phyloP scores from a whole-genome alignment of 2,113 vertebrate species.

The Mugil cephalus region DNA sequence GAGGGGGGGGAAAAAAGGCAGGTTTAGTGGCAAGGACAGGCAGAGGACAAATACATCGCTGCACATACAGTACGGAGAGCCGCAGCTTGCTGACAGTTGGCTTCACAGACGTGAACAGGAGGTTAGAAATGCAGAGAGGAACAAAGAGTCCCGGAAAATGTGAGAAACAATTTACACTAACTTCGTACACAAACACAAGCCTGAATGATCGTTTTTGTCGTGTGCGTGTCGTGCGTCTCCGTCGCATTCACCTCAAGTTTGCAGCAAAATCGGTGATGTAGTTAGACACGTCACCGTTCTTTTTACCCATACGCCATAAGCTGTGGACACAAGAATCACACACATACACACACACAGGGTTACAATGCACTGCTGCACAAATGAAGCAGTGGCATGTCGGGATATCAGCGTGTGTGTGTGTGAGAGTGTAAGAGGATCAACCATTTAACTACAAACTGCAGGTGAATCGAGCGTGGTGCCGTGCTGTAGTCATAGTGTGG shows the following conservation, averaged over 20 bases:
- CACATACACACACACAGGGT: constrained; percentile 71
- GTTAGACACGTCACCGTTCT: constrained; percentile 87
- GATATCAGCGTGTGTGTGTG: constrained; percentile 40
- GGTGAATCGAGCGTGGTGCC: constrained; percentile 58
- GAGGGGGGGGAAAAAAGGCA: constrained; percentile 58
- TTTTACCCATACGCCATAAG: constrained; percentile 86
- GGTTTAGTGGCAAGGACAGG: constrained; percentile 73
- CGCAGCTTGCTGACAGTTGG: constrained; percentile 27
- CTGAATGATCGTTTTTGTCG: not conserved
- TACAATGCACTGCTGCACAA: constrained; percentile 59
- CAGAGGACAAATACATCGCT: constrained; percentile 50
- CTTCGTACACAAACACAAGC: constrained; percentile 1
- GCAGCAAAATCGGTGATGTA: constrained; percentile 87
- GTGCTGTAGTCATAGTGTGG: not conserved
- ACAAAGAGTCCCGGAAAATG: constrained; percentile 1
- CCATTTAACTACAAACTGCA: constrained; percentile 70
- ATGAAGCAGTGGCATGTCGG: constrained; percentile 26
- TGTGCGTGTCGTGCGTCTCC: constrained; percentile 19
- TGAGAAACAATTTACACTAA: not conserved
- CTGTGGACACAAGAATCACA: constrained; percentile 82
- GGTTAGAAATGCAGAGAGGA: constrained; percentile 50
- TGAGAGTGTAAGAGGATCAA: constrained; percentile 19
- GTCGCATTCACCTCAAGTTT: constrained; percentile 85
- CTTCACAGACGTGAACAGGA: constrained; percentile 40
- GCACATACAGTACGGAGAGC: constrained; percentile 20